Evolutionary conservation across 2,888 invertebrate species (phyloP), one percentile per base, ranked within the genome.

Genomic region (Cephalotes varians): DNA sequence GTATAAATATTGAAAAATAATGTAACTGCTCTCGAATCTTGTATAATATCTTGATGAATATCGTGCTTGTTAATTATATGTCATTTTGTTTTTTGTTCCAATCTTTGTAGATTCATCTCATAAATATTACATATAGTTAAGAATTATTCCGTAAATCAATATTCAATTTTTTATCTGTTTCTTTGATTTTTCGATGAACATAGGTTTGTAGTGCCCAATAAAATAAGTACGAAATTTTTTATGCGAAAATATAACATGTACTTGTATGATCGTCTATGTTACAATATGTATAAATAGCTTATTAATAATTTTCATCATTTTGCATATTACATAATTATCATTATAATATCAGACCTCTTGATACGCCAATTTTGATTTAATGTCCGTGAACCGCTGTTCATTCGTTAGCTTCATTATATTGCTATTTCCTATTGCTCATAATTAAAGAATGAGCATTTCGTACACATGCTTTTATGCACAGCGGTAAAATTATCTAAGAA

Each of bases 181-280:
- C 34, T 1, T 62, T 31, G 10, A 60, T 1, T 18, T 49, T 6
- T 18, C 9, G 7, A 51, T 5, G 5, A n/a, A 40, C 5, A 28
- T 54, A 65, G 0, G 6, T 56, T 44, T 15, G n/a, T n/a, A n/a
- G n/a, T n/a, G n/a, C n/a, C n/a, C n/a, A 12, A 60, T 60, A 64
- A 54, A 72, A 31, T 71, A 56, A 44, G 6, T 18, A 62, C 15
- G 21, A 40, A 54, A 60, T 15, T n/a, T 72, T 62, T 81, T 87
- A 85, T 88, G 84, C 77, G 86, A 91, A 91, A 90, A 90, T 91
- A 90, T 90, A 87, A 85, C 82, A 40, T 87, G 51, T 90, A 88
- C 91, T 91, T 91, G 67, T 77, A 56, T 88, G 69, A 83, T 82
- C 85, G 64, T 82, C 85, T 89, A 90, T 87, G 31, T 86, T 90